A percentile compares a stretch with the other conserved stretches of the same genome.
Evolutionary conservation across 1,140 invertebrate genomes (phyloP).

Genomic region (Calliphora vicina): DNA sequence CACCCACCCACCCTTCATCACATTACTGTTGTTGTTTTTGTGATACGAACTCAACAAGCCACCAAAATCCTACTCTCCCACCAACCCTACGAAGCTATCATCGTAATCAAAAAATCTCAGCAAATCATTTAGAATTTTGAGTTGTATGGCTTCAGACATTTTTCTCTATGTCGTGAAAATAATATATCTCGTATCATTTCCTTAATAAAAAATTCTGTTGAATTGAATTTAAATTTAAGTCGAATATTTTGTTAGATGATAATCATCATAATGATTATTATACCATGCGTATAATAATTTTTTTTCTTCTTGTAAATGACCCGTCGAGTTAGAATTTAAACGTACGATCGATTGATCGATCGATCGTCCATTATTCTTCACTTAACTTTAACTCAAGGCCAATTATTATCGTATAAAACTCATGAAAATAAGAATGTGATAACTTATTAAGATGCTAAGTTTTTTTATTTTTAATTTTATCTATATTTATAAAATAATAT

Average conservation of each 20-base stretch:
- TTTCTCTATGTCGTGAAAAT: background rate
- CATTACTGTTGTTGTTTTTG: too few species aligned
- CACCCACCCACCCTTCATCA: background rate
- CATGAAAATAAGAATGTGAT: conserved; percentile 32
- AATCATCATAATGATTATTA: background rate
- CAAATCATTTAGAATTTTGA: background rate
- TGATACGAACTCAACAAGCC: too few species aligned
- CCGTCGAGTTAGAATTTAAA: background rate
- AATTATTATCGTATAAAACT: conserved; percentile 24
- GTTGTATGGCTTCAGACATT: background rate
- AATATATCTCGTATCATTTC: background rate
- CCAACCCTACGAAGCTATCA: background rate
- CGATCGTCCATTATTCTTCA: too few species aligned
- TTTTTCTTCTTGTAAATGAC: background rate
- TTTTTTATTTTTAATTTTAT: background rate
- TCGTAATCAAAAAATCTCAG: background rate
- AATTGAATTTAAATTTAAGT: background rate
- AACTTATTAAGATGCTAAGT: conserved; percentile 32
- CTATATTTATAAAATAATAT: background rate
- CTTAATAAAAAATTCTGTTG: background rate
- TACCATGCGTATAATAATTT: background rate
- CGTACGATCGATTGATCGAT: background rate
- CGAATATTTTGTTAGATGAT: background rate
- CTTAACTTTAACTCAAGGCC: background rate
- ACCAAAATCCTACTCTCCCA: background rate